Base-by-base conservation (phyloP, 2,113 vertebrate species). In the Ceyx melanurus region DNA sequence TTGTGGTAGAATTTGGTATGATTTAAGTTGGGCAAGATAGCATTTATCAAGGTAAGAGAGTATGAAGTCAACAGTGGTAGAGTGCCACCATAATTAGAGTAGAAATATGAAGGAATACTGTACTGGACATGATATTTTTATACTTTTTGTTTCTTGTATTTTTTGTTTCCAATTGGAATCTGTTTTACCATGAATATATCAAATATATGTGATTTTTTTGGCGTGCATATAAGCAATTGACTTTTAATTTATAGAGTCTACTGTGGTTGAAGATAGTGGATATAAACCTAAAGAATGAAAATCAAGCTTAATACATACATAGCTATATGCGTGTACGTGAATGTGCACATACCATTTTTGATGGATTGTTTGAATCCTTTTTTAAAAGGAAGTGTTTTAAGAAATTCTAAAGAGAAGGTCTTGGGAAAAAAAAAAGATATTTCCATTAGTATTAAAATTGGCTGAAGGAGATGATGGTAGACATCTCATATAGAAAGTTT, bases 21-120 rank as follows among this genome's bases (percentile, higher is more conserved):
- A 64, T 86, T 86, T 56, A 57, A 64, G 23, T 75, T 75, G 45
- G 28, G 37, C 64, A 51, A 80, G 50, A 40, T 46, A 58, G 14
- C 22, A 82, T 92, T 94, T 88, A 35, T 85, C 46, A 70, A 76
- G 31, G 62, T 26, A 51, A 87, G 42, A 77, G 51, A 87, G 19
- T n/a, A 67, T 0, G 0, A 77, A 56, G 25, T 60, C 80, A 25
- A 22, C 1, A 57, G n/a, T 12, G 73, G 33, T 42, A 46, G 57
- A 71, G 50, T 78, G 18, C 62, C 76, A 64, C 50, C 0, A 2
- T 15, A 20, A 15, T 83, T 70, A 29, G 42, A 33, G n/a, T 60
- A 7, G 28, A 70, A 81, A 4, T 76, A 51, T 18, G 28, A 88
- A 68, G 42, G 56, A 86, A 60, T 77, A 58, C 53, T 74, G 5